Conservation (phyloP, 2,113 vertebrate species). For the Ascaphus truei region DNA sequence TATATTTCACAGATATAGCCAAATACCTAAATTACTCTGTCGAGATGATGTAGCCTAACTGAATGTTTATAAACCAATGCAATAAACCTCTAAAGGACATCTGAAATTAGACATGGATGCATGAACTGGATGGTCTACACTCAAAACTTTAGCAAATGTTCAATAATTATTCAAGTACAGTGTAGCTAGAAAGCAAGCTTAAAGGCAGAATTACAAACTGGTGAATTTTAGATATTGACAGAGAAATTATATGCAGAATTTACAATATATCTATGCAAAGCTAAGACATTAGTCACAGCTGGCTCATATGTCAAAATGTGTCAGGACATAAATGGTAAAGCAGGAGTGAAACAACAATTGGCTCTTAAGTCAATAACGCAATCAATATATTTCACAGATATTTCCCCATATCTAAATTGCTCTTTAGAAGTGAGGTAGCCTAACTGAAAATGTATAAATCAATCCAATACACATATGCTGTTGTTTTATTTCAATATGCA, state of each 20-base stretch:
- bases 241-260: conserved; percentile 68
- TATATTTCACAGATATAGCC: conserved; percentile 86
- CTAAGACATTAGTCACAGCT: conserved; percentile 68
- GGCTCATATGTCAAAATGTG: conserved; percentile 81
- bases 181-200: conserved; percentile 63
- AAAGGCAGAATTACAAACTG: conserved; percentile 50
- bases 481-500: conserved; percentile 65
- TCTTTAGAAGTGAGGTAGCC: conserved; percentile 74
- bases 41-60: conserved; percentile 71
- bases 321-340: conserved; percentile 81
- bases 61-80: conserved; percentile 81
- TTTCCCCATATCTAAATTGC: conserved; percentile 85
- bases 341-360: conserved; percentile 80
- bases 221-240: conserved; percentile 65
- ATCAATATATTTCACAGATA: conserved; percentile 87
- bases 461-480: conserved; percentile 70
- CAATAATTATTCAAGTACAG: conserved; percentile 71
- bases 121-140: too few species aligned
- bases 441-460: conserved; percentile 75
- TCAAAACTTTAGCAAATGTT: conserved; percentile 59
- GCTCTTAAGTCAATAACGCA: conserved; percentile 82
- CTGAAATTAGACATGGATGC: too few species aligned
- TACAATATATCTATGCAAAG: conserved; percentile 73
- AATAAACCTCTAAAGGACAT: too few species aligned
- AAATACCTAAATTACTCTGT: conserved; percentile 82